phyloP scores from a whole-genome alignment of 64 coral and sea anemone genomes.

The Dendronephthya gigantea region DNA sequence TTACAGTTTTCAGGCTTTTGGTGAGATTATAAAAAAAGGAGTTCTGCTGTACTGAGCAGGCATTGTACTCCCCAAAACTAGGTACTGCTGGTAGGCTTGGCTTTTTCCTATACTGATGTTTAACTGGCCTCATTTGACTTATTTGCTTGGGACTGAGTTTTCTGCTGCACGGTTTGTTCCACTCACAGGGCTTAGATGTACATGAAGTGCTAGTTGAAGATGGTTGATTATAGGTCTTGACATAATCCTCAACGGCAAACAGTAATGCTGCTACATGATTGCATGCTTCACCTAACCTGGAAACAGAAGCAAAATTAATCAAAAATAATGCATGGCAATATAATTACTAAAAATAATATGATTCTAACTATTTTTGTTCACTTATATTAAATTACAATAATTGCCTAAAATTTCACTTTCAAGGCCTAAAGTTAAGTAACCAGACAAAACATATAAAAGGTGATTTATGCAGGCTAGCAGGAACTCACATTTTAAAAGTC shows the following conservation, averaged over 20 bases:
- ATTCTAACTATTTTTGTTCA: too few species aligned
- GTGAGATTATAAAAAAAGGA: neutral
- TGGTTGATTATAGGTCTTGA: neutral
- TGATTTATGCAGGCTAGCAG: too few species aligned
- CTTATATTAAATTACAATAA: too few species aligned
- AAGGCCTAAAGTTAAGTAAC: too few species aligned
- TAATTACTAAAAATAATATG: too few species aligned
- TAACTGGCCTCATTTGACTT: neutral
- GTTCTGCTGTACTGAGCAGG: neutral
- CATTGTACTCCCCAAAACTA: neutral
- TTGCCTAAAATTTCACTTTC: too few species aligned
- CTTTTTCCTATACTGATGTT: neutral
- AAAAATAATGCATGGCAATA: too few species aligned
- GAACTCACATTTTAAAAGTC: too few species aligned
- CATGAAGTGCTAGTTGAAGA: neutral
- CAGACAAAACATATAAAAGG: too few species aligned
- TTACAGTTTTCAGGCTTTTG: neutral
- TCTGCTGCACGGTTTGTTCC: neutral
- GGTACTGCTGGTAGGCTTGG: neutral
- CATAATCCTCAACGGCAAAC: conserved; percentile 1
- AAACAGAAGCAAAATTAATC: too few species aligned
- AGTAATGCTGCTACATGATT: conserved; percentile 13
- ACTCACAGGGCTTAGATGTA: neutral
- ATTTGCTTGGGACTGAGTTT: conserved; percentile 11
- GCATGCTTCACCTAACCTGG: neutral